A percentile compares a stretch with the other conserved stretches of the same genome.
Evolutionary conservation across 2,113 vertebrate genomes (phyloP).

Genomic region (Spea multiplicata): DNA sequence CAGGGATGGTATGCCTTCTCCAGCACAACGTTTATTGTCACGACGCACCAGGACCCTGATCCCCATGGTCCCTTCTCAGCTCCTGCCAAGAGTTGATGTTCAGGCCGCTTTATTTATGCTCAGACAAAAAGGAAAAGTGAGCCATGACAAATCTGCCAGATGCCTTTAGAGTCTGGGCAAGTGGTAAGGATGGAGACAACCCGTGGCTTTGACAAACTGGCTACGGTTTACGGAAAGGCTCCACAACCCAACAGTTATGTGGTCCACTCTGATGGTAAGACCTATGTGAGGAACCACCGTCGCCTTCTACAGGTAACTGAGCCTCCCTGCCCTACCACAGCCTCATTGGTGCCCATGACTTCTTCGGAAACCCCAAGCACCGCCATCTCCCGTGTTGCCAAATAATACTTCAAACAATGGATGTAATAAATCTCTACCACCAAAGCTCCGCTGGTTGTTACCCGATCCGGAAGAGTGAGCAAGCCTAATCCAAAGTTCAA

Average conservation of each 20-base stretch:
- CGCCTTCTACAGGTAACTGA: background rate
- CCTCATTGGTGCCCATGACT: background rate
- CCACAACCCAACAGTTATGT: background rate
- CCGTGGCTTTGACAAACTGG: background rate
- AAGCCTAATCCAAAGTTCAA: no score
- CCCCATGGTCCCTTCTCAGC: background rate
- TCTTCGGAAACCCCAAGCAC: background rate
- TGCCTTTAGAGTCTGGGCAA: background rate
- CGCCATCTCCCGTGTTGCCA: background rate
- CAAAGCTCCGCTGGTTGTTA: no score
- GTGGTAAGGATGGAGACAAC: background rate
- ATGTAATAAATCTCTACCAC: no score
- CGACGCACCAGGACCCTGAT: background rate
- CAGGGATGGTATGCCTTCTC: conserved; percentile 4
- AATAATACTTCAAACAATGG: no score
- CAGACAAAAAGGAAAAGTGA: background rate
- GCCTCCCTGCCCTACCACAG: background rate
- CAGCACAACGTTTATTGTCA: background rate
- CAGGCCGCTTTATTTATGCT: background rate
- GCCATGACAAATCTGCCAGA: background rate
- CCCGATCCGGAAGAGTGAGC: no score
- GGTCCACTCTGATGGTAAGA: conserved; percentile 2
- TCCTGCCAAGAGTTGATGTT: background rate
- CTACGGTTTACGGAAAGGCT: background rate
- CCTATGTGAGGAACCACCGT: background rate